These are phyloP conservation scores for Peribatodes rhomboidaria DNA, from an alignment of 2,888 invertebrate genomes.

Conservation along the genomic window DNA sequence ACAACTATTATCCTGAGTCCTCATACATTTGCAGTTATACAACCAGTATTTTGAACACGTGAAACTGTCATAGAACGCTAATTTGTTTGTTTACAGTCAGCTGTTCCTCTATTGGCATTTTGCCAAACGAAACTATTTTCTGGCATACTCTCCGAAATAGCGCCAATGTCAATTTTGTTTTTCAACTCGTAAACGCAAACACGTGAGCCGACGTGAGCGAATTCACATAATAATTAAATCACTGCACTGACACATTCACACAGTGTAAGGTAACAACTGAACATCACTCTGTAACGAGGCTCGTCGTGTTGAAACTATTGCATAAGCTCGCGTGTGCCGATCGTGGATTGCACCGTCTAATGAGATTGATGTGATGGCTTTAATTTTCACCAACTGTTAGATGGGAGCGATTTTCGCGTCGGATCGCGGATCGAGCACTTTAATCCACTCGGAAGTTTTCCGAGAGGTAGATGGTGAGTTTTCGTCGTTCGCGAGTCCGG, in stretches of 20 bases:
- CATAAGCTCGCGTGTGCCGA: slow-evolving; percentile 72
- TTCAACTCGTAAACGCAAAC: slow-evolving; percentile 52
- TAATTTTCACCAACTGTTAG: slow-evolving; percentile 61
- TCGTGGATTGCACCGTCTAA: slow-evolving; percentile 74
- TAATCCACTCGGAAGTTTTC: slow-evolving; percentile 62
- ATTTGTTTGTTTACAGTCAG: slow-evolving; percentile 85
- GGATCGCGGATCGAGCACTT: slow-evolving; percentile 51
- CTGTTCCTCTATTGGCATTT: slow-evolving; percentile 76
- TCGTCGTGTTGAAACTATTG: slow-evolving; percentile 70
- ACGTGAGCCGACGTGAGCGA: slow-evolving; percentile 50
- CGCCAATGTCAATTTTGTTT: slow-evolving; percentile 85
- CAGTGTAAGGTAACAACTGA: slow-evolving; percentile 73
- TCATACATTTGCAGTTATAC: slow-evolving; percentile 1
- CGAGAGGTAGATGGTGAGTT: slow-evolving; percentile 60
- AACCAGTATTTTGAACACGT: slow-evolving; percentile 53
- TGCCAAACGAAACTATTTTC: slow-evolving; percentile 75
- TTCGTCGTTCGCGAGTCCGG: slow-evolving; percentile 80
- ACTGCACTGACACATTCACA: slow-evolving; percentile 65
- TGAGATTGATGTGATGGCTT: slow-evolving; percentile 67
- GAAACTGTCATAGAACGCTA: slow-evolving; percentile 63
- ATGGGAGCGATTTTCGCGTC: slow-evolving; percentile 49
- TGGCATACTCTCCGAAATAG: slow-evolving; percentile 80
- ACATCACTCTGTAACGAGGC: slow-evolving; percentile 69
- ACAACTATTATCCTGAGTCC: slow-evolving; percentile 41
- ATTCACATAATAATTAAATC: slow-evolving; percentile 50